These are phyloP conservation scores for Hoplodrina ambigua DNA, from an alignment of 2,888 invertebrate species.

Conservation along the genomic window DNA sequence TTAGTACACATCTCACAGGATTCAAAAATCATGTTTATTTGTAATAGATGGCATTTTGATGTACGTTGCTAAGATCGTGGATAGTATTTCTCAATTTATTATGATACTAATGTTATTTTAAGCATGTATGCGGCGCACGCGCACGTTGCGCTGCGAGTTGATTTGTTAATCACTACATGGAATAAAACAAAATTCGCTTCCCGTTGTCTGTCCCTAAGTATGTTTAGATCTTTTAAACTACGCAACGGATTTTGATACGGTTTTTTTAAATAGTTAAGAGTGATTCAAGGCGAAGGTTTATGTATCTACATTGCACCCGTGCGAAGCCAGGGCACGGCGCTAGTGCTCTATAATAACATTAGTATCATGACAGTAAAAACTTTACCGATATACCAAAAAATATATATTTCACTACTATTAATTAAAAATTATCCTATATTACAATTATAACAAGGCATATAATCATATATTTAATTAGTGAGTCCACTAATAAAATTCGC, in stretches of 20 bases:
- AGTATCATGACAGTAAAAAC: slow-evolving; percentile 17
- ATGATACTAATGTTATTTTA: slow-evolving; percentile 9
- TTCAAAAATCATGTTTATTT: slow-evolving; percentile 15
- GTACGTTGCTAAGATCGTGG: neutral
- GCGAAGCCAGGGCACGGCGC: too few relatives aligned
- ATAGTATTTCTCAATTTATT: slow-evolving; percentile 3
- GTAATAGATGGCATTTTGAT: slow-evolving; percentile 34
- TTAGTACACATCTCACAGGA: neutral
- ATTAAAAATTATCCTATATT: slow-evolving; percentile 47
- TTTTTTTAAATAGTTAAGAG: too few relatives aligned
- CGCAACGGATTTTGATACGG: too few relatives aligned
- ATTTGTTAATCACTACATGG: too few relatives aligned
- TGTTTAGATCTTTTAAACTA: too few relatives aligned
- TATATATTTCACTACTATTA: slow-evolving; percentile 54
- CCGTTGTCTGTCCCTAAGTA: too few relatives aligned
- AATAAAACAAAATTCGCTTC: too few relatives aligned
- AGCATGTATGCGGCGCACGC: too few relatives aligned
- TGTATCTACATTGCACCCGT: too few relatives aligned
- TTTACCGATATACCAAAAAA: slow-evolving; percentile 53
- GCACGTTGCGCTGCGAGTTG: too few relatives aligned
- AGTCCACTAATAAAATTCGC: slow-evolving; percentile 27
- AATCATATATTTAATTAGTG: slow-evolving; percentile 45
- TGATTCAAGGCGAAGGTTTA: too few relatives aligned
- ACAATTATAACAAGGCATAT: slow-evolving; percentile 58
- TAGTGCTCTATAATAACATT: neutral